Conservation (phyloP, 2,113 vertebrate genomes). For the Melanostigma gelatinosum region DNA sequence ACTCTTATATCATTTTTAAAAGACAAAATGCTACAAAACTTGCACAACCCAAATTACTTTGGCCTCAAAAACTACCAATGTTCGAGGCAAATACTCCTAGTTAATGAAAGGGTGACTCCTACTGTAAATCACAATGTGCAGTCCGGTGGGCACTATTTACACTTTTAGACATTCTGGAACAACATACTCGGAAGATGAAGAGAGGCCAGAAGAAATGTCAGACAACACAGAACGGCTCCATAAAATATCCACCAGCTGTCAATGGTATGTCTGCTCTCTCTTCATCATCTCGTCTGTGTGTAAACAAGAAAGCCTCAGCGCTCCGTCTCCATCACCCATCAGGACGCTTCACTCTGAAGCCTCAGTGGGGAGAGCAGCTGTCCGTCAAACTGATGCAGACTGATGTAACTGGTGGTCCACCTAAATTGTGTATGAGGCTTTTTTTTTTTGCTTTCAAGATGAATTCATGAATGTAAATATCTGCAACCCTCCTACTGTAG, state of each 20-base stretch:
- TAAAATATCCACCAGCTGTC: slow-evolving; percentile 70
- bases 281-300: slow-evolving; percentile 44
- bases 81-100: neutral
- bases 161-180: neutral
- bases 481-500: neutral
- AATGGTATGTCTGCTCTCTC: slow-evolving; percentile 52
- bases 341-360: slow-evolving; percentile 50
- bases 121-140: neutral
- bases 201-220: slow-evolving; percentile 43
- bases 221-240: slow-evolving; percentile 42
- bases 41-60: neutral
- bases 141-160: neutral
- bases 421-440: slow-evolving; percentile 59
- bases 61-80: neutral
- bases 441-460: too few relatives aligned
- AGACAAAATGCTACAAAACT: slow-evolving; percentile 3
- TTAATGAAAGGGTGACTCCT: neutral
- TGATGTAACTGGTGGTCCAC: slow-evolving; percentile 46
- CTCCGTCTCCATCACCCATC: slow-evolving; percentile 55
- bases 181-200: slow-evolving; percentile 40
- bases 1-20: neutral
- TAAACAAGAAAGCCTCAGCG: slow-evolving; percentile 62
- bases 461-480: slow-evolving; percentile 27
- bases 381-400: slow-evolving; percentile 48
- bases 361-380: slow-evolving; percentile 30